Conservation (phyloP, 2,888 invertebrate species). For the Charanyca ferruginea region DNA sequence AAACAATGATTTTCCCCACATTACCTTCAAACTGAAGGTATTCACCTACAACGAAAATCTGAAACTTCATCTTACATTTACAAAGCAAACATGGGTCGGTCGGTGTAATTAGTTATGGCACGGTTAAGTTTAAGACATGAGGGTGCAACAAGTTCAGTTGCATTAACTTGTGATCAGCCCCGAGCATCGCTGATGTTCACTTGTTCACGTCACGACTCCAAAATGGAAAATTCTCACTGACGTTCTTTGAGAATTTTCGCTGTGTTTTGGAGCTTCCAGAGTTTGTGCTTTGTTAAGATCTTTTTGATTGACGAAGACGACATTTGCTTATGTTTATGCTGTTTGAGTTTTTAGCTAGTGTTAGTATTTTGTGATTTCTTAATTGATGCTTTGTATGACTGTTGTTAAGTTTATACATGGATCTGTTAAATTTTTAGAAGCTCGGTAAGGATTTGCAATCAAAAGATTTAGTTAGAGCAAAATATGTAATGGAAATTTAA, state of each 20-base stretch:
- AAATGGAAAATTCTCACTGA: constrained; percentile 46
- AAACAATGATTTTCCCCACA: constrained; percentile 7
- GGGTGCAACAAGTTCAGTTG: constrained; percentile 74
- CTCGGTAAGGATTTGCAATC: background rate
- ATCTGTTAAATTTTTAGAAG: background rate
- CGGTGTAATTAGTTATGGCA: constrained; percentile 77
- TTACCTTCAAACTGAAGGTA: constrained; percentile 14
- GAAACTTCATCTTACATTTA: constrained; percentile 65
- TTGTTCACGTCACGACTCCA: constrained; percentile 35
- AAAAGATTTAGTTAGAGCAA: background rate
- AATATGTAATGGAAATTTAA: constrained; percentile 13
- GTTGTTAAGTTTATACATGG: background rate
- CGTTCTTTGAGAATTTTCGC: constrained; percentile 38
- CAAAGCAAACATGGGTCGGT: constrained; percentile 71
- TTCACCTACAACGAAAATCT: constrained; percentile 42
- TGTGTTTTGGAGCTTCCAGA: constrained; percentile 26
- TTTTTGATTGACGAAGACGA: constrained; percentile 27
- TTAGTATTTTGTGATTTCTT: background rate
- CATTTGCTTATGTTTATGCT: constrained; percentile 10
- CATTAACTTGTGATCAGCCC: constrained; percentile 78
- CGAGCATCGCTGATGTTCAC: constrained; percentile 67
- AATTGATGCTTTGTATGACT: background rate
- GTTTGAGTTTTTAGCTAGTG: background rate
- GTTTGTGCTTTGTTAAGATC: constrained; percentile 14
- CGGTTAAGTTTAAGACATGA: constrained; percentile 75